Conservation (phyloP, 2,888 invertebrate species). For the Imbricaverruca yamaguchii region DNA sequence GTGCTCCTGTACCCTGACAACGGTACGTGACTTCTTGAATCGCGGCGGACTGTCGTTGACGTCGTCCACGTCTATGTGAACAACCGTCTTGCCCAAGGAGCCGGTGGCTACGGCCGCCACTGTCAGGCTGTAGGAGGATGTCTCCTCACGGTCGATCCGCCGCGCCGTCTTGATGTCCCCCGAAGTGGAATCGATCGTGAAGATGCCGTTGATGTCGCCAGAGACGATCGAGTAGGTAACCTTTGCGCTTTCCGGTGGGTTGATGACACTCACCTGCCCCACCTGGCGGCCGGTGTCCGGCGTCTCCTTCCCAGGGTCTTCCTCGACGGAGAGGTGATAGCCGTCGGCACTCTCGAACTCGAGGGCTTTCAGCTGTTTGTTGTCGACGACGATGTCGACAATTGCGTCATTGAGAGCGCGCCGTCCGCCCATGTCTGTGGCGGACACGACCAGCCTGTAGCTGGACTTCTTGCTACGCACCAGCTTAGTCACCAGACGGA, state of each 20-base stretch:
- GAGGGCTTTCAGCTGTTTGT: slow-evolving; percentile 62
- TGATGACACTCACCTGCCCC: slow-evolving; percentile 54
- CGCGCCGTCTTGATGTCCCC: slow-evolving; percentile 70
- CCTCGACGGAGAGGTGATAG: slow-evolving; percentile 72
- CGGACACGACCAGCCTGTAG: slow-evolving; percentile 66
- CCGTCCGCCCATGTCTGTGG: slow-evolving; percentile 71
- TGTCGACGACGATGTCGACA: slow-evolving; percentile 48
- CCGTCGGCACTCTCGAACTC: slow-evolving; percentile 67
- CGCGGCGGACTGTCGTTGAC: slow-evolving; percentile 85
- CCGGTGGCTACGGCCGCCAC: slow-evolving; percentile 70
- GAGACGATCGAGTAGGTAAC: slow-evolving; percentile 73
- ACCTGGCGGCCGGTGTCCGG: slow-evolving; percentile 61
- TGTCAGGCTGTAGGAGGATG: slow-evolving; percentile 64
- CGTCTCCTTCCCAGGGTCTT: slow-evolving; percentile 62
- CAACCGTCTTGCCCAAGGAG: slow-evolving; percentile 66
- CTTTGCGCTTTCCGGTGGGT: slow-evolving; percentile 63
- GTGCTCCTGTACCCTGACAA: slow-evolving; percentile 73
- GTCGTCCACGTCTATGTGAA: slow-evolving; percentile 73
- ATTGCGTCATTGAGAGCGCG: slow-evolving; percentile 63
- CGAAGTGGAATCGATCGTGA: slow-evolving; percentile 67
- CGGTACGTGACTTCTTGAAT: slow-evolving; percentile 69
- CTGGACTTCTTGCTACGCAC: slow-evolving; percentile 55
- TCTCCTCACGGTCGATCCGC: slow-evolving; percentile 75
- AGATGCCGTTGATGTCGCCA: slow-evolving; percentile 62
- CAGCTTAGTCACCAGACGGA: slow-evolving; percentile 59